Conservation (phyloP, 1,140 invertebrate species). For the Cotesia glomerata region DNA sequence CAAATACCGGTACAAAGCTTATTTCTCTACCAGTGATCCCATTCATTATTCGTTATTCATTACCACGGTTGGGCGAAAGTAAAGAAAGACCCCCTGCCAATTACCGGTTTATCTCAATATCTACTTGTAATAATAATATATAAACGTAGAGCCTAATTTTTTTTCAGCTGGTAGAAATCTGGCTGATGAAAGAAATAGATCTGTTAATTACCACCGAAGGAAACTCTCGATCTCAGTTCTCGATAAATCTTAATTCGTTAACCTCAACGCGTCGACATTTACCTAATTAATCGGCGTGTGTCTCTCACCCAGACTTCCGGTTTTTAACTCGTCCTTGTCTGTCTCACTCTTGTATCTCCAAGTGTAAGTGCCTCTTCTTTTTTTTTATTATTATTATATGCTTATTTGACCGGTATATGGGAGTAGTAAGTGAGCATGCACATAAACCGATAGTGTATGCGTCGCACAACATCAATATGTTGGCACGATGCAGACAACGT, state of each 20-base stretch:
- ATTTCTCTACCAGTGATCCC: constrained; percentile 31
- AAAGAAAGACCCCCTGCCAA: constrained; percentile 38
- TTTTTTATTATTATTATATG: background rate
- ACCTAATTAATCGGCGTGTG: constrained; percentile 21
- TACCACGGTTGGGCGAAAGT: constrained; percentile 36
- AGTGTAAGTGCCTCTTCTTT: background rate
- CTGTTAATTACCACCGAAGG: too few species aligned
- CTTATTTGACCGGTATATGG: background rate
- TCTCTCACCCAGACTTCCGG: background rate
- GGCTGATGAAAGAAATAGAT: too few species aligned
- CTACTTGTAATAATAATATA: too few species aligned
- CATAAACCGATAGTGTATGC: constrained; percentile 41
- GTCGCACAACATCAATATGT: constrained; percentile 21
- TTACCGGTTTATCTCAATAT: constrained; percentile 31
- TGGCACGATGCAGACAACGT: constrained; percentile 53
- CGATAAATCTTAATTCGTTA: too few species aligned
- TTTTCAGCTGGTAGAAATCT: background rate
- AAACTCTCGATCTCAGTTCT: too few species aligned
- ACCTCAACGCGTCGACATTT: constrained; percentile 3
- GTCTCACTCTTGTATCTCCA: background rate
- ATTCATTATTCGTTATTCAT: constrained; percentile 26
- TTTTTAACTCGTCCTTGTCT: background rate
- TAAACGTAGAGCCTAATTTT: too few species aligned
- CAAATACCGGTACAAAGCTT: constrained; percentile 29
- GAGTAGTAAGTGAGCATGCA: background rate